Evolutionary conservation across 2,888 invertebrate species (phyloP).

Genomic region (Stegana nigrithorax): DNA sequence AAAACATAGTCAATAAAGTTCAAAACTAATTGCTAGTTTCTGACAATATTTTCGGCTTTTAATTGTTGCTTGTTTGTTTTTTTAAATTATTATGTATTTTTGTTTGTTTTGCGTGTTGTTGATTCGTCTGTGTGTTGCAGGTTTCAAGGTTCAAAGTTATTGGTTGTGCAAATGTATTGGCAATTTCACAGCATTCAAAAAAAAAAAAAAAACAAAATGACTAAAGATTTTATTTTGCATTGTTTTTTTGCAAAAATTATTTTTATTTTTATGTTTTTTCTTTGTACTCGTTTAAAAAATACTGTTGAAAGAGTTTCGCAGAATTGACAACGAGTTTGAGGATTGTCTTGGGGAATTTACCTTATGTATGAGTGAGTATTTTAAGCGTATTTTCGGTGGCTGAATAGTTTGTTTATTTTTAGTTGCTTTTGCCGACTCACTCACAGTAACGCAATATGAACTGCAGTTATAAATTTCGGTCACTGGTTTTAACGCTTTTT

Average conservation of each 20-base stretch:
- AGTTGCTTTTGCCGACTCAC: too few relatives aligned
- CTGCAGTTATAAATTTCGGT: too few relatives aligned
- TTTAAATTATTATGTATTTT: background rate
- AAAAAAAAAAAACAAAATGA: background rate
- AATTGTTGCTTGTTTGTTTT: background rate
- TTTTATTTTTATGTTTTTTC: too few relatives aligned
- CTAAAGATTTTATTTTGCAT: background rate
- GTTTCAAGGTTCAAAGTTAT: conserved; percentile 1
- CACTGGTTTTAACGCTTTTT: too few relatives aligned
- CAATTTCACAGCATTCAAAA: background rate
- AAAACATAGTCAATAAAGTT: background rate
- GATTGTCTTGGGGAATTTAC: too few relatives aligned
- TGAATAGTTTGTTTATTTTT: too few relatives aligned
- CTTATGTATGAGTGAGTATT: too few relatives aligned
- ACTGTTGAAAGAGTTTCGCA: background rate
- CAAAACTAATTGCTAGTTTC: background rate
- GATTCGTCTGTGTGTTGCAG: too few relatives aligned
- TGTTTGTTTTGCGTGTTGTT: background rate
- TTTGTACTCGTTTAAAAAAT: background rate
- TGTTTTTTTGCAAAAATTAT: too few relatives aligned
- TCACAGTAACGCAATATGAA: too few relatives aligned
- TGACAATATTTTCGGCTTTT: conserved; percentile 1
- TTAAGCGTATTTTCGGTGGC: too few relatives aligned
- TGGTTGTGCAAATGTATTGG: background rate
- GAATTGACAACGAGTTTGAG: background rate